Base-by-base conservation (phyloP, 1,140 invertebrate species). In the Heliconius hewitsoni region DNA sequence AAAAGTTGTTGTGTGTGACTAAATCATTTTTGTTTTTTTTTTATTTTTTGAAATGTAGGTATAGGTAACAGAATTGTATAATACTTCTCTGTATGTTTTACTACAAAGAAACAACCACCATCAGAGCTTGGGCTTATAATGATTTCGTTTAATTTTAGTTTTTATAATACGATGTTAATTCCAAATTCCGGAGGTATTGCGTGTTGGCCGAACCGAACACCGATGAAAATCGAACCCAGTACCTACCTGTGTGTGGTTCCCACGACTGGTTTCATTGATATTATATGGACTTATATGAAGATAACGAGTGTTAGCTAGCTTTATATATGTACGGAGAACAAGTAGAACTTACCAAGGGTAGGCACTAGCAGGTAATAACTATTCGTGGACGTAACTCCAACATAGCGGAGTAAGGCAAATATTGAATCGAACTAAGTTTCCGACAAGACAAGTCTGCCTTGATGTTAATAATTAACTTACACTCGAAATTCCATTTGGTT, bases 391-490 rank as follows among this genome's bases (percentile, higher is more conserved):
- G 82, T 73, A 89, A 91, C 87, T 90, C 79, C 87, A 89, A 90
- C 85, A 86, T 70, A 79, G 83, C 83, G 70, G 82, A 82, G 81
- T 71, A 91, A 91, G 84, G 90, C 87, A 89, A 92, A 92, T 91
- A 92, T 89, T 89, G 85, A 87, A 82, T 83, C 71, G 82, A 88
- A 87, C 84, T 82, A 84, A 88, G 89, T 90, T 90, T 86, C 82
- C 83, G 83, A 84, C 76, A 82, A 90, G 88, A 89, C 82, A 85
- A 81, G 82, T 75, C 83, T 81, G 70, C 80, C 83, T 84, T 79
- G 77, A 86, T 85, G 84, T 86, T 90, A 89, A 91, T 91, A 87
- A 90, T 90, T 88, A 86, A 87, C 84, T 89, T 81, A 79, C 81
- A 80, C 76, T 82, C 79, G 66, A 84, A 87, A 85, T 77, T 77